phyloP scores from a whole-genome alignment of 2,888 invertebrate genomes.

The Junonia oenone region DNA sequence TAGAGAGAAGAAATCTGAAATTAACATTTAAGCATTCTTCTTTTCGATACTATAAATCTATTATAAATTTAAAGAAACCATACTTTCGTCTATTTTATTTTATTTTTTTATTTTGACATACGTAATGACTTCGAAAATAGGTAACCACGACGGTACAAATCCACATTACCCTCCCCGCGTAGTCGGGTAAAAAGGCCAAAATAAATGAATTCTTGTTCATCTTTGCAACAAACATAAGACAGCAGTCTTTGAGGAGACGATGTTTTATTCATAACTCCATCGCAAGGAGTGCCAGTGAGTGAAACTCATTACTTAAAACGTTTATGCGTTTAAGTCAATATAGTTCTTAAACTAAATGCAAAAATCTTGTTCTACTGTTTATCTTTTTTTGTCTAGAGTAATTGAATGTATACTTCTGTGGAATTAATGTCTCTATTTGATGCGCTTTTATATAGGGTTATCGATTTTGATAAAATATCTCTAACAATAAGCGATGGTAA shows the following conservation, averaged over 20 bases:
- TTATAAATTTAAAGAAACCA: too few species aligned
- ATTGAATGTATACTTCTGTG: not conserved
- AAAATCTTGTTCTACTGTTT: not conserved
- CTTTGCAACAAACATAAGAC: conserved; percentile 23
- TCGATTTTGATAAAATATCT: too few species aligned
- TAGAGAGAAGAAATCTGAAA: too few species aligned
- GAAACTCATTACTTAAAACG: conserved; percentile 48
- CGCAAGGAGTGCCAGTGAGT: conserved; percentile 32
- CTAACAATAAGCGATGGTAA: too few species aligned
- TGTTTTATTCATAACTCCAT: conserved; percentile 39
- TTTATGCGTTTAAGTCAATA: conserved; percentile 39
- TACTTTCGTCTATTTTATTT: too few species aligned
- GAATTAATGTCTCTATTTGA: not conserved
- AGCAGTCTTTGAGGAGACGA: conserved; percentile 30
- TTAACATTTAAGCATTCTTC: too few species aligned
- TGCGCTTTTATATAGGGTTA: too few species aligned
- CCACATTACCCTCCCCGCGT: too few species aligned
- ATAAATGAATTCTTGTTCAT: conserved; percentile 7
- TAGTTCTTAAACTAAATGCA: conserved; percentile 13
- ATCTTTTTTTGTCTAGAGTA: not conserved
- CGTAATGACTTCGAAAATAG: too few species aligned
- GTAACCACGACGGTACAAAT: too few species aligned
- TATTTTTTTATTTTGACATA: too few species aligned
- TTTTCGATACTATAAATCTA: too few species aligned
- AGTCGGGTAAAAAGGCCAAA: not conserved